Base-by-base conservation (phyloP, 2,797 vertebrate species). In the Anolis apletophallus region DNA sequence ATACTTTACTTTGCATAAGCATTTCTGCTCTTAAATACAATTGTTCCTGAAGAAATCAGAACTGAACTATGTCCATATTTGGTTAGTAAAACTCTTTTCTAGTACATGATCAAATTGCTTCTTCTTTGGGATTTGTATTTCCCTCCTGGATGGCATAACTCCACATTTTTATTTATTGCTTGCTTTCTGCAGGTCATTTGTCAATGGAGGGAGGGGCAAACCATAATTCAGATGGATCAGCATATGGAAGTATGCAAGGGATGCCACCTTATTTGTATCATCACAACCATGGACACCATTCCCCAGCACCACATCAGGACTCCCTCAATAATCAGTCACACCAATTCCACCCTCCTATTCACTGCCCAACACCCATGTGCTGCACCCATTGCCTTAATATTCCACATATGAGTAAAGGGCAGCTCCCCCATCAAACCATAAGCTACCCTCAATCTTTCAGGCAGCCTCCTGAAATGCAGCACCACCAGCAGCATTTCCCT, bases 151-250 rank as follows among this genome's bases (percentile, higher is more conserved):
- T 72, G 23, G n/a, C 23, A 46, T 8, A 68, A 17, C 52, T 57
- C 74, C 40, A 17, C 55, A 19, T 54, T 67, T 0, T 82, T 16
- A 69, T 79, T 12, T 2, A 77, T 89, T 73, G 3, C 78, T 92
- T 81, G 84, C 12, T 84, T 89, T 90, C 88, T 96, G 77, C 92
- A 99, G 98, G 98, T 59, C 96, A 97, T 87, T 97, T 99, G 90
- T 96, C 96, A 76, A 94, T 97, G 67, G 99, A 99, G 93, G 97
- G 97, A 32, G 98, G 97, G 83, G 97, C 95, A 61, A 86, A 96
- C 76, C 87, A 97, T 59, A 97, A 96, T 88, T 92, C 97, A 3
- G 97, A 98, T 26, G 89, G 93, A 71, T 90, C 92, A 0, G 86
- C 90, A 54, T 95, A 94, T 85, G 96, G 97, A 88, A 96, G 91